These are phyloP conservation scores for Falco punctatus DNA, from an alignment of 2,113 vertebrate genomes.

Conservation along the genomic window DNA sequence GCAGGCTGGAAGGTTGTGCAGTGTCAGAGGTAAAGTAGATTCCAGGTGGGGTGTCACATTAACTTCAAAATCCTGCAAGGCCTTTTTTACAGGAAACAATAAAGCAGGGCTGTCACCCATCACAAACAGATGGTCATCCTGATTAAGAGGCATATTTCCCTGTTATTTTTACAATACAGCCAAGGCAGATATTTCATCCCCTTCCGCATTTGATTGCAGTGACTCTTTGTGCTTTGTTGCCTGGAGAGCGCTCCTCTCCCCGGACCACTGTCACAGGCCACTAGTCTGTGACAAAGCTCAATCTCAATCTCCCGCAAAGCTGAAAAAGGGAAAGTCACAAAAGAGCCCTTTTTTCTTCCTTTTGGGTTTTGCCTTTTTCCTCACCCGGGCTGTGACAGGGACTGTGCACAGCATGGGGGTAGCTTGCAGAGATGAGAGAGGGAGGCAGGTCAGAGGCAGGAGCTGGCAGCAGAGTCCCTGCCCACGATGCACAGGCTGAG, in stretches of 20 bases:
- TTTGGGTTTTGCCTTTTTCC: slow-evolving; percentile 22
- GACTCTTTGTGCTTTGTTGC: slow-evolving; percentile 40
- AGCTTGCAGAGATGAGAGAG: background rate
- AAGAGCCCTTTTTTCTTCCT: slow-evolving; percentile 10
- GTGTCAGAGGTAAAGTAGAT: background rate
- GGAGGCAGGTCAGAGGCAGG: background rate
- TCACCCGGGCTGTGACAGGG: background rate
- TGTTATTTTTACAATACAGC: background rate
- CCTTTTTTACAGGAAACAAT: background rate
- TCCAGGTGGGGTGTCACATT: background rate
- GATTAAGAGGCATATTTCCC: background rate
- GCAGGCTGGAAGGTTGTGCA: background rate
- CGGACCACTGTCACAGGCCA: slow-evolving; percentile 51
- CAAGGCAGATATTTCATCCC: background rate
- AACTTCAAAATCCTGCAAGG: background rate
- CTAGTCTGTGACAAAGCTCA: slow-evolving; percentile 64
- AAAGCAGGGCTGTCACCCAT: background rate
- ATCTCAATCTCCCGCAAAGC: slow-evolving; percentile 55
- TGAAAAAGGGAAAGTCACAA: slow-evolving; percentile 60
- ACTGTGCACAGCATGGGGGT: background rate
- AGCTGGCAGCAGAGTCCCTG: background rate
- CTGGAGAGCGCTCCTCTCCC: slow-evolving; percentile 45
- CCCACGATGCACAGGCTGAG: background rate
- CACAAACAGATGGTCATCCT: background rate
- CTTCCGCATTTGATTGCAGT: background rate